These are phyloP conservation scores for Drosophila atroscutellata DNA, from an alignment of 2,888 invertebrate species.

Conservation along the genomic window DNA sequence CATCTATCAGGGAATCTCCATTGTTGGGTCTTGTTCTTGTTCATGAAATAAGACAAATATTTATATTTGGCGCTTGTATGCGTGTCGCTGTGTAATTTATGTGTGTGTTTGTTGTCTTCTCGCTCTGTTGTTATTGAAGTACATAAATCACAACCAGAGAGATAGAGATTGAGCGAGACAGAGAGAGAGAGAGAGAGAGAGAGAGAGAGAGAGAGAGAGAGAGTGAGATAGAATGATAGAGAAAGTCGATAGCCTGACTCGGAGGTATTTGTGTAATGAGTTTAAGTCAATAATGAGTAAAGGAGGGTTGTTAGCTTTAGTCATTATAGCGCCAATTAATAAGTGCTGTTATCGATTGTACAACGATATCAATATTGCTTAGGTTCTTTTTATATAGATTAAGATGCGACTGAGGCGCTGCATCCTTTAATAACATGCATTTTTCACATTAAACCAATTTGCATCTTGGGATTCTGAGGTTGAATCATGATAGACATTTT, in stretches of 20 bases:
- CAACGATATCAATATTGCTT: conserved; percentile 4
- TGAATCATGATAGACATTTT: not conserved
- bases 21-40: conserved; percentile 61
- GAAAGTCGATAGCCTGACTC: conserved; percentile 9
- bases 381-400: not conserved
- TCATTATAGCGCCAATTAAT: conserved; percentile 24
- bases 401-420: accelerated
- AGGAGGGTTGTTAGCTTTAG: conserved; percentile 14
- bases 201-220: not conserved
- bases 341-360: conserved; percentile 18
- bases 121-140: conserved; percentile 43
- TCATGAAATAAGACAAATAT: conserved; percentile 73
- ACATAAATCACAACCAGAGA: conserved; percentile 59
- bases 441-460: not conserved
- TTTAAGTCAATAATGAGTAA: conserved; percentile 53
- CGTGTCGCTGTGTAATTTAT: conserved; percentile 57
- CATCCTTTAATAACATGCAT: not conserved
- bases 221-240: not conserved
- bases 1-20: conserved; percentile 40
- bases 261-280: conserved; percentile 40
- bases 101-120: conserved; percentile 47
- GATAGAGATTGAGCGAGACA: not conserved
- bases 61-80: conserved; percentile 57
- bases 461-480: too few relatives aligned
- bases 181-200: not conserved